phyloP scores from a whole-genome alignment of 2,888 invertebrate species.

The Piscicola geometra region DNA sequence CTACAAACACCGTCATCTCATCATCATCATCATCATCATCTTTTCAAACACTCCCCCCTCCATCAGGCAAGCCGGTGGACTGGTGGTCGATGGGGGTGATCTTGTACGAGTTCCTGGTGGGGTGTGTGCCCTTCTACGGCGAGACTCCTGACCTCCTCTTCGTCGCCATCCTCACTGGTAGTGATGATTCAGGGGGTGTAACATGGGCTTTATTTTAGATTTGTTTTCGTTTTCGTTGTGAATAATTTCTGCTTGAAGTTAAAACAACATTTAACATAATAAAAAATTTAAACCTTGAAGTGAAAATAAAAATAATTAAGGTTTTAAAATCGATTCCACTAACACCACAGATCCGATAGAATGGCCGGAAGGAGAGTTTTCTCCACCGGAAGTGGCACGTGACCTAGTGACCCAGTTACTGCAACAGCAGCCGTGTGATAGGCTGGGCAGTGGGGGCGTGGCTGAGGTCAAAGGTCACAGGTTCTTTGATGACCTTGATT shows the following conservation, averaged over 20 bases:
- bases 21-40: not conserved
- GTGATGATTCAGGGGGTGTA: no score
- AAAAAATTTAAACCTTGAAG: not conserved
- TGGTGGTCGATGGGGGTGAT: slow-evolving; percentile 96
- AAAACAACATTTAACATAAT: no score
- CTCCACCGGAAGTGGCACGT: slow-evolving; percentile 83
- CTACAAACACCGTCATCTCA: not conserved
- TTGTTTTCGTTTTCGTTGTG: no score
- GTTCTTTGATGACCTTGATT: slow-evolving; percentile 87
- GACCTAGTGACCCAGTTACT: slow-evolving; percentile 83
- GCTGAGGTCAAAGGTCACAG: slow-evolving; percentile 87
- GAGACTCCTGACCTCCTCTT: slow-evolving; percentile 97
- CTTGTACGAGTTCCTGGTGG: slow-evolving; percentile 56
- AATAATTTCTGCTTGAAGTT: no score
- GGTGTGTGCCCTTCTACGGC: slow-evolving; percentile 96
- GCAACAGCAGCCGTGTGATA: slow-evolving; percentile 85
- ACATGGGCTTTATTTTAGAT: no score
- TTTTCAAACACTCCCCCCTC: not conserved
- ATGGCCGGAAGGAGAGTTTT: slow-evolving; percentile 89
- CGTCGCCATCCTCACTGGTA: slow-evolving; percentile 93
- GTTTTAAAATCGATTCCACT: not conserved
- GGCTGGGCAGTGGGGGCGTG: slow-evolving; percentile 73
- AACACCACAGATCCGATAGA: slow-evolving; percentile 78
- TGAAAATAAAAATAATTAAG: not conserved
- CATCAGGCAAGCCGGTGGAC: slow-evolving; percentile 81